phyloP scores from a whole-genome alignment of 64 coral and sea anemone species.

The Hydrozoanthus tunicans region DNA sequence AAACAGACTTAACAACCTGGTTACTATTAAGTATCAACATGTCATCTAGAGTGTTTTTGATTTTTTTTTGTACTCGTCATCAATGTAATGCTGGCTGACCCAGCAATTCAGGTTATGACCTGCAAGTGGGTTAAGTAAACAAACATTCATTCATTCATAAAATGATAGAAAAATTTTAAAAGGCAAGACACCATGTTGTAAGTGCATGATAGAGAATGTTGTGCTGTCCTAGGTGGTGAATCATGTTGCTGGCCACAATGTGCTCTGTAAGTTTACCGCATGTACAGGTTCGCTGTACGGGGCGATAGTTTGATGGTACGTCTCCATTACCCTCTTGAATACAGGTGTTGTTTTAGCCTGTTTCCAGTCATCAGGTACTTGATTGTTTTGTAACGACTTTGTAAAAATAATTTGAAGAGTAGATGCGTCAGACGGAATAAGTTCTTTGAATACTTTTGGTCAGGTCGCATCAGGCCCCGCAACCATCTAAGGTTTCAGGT shows the following conservation, averaged over 20 bases:
- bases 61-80: too few species aligned
- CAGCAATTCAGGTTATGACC: too few species aligned
- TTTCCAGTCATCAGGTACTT: conserved; percentile 55
- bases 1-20: too few species aligned
- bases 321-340: conserved; percentile 55
- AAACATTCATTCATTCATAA: too few species aligned
- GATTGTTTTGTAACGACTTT: conserved; percentile 14
- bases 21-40: too few species aligned
- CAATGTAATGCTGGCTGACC: too few species aligned
- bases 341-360: not conserved
- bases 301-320: conserved; percentile 30
- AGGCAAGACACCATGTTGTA: too few species aligned
- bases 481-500: not conserved
- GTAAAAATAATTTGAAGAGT: conserved; percentile 25
- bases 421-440: not conserved
- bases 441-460: not conserved
- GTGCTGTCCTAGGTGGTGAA: not conserved
- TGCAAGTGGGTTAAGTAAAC: too few species aligned
- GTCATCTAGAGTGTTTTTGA: too few species aligned
- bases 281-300: not conserved
- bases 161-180: too few species aligned
- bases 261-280: conserved; percentile 52
- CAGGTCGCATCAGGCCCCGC: not conserved
- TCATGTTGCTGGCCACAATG: conserved; percentile 34
- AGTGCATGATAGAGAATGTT: too few species aligned